Conservation (phyloP, 2,888 invertebrate genomes). For the Tupiocoris notatus region DNA sequence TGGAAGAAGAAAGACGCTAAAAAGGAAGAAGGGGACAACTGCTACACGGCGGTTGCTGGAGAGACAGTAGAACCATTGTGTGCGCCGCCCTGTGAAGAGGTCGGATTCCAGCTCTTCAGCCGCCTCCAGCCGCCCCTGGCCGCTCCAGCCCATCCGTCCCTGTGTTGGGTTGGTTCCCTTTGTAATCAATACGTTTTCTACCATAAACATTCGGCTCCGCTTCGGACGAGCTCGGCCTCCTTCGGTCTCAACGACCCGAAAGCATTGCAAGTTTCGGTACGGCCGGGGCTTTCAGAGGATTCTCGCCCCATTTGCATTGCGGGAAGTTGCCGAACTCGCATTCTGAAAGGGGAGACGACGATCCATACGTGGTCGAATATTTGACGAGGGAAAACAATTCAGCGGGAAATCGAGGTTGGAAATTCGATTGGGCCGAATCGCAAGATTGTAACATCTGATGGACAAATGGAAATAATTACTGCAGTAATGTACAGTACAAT, state of each 20-base stretch:
- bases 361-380: neutral
- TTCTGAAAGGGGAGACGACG: neutral
- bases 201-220: conserved; percentile 47
- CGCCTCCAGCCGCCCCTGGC: conserved; percentile 12
- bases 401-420: no score
- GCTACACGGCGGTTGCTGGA: conserved; percentile 11
- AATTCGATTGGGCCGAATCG: no score
- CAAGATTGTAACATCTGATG: no score
- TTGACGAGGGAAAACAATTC: no score
- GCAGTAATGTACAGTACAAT: no score
- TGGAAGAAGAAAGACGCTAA: neutral
- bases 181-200: conserved; percentile 49
- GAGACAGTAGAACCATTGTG: conserved; percentile 32
- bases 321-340: neutral
- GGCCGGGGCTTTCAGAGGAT: neutral
- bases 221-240: conserved; percentile 41
- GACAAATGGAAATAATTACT: no score
- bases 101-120: conserved; percentile 14
- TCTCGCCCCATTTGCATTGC: neutral
- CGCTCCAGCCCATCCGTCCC: conserved; percentile 6
- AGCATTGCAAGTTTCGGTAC: neutral
- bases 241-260: conserved; percentile 8
- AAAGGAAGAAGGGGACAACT: neutral
- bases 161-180: conserved; percentile 15
- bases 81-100: conserved; percentile 28